These are phyloP conservation scores for Aleiodes alternator DNA, from an alignment of 2,888 invertebrate genomes.

Conservation along the genomic window DNA sequence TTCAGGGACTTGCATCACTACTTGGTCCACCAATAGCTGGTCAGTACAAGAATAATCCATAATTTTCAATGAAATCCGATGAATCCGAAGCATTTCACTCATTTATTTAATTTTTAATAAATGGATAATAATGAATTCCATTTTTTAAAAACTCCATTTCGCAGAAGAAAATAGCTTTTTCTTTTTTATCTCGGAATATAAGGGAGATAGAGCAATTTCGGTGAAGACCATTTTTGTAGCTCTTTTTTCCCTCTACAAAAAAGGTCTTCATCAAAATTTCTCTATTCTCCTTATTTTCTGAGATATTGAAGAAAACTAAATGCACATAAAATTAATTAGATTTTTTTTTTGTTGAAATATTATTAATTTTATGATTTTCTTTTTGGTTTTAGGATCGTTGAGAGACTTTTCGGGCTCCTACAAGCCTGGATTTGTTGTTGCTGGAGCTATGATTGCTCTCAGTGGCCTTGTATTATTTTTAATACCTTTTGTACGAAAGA, in stretches of 20 bases:
- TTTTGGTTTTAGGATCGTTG: slow-evolving; percentile 83
- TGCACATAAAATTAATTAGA: no score
- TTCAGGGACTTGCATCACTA: slow-evolving; percentile 95
- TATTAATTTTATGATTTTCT: neutral
- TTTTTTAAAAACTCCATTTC: no score
- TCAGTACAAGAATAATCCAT: slow-evolving; percentile 72
- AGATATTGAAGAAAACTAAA: no score
- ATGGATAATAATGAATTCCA: no score
- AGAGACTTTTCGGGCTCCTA: slow-evolving; percentile 88
- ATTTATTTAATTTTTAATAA: no score
- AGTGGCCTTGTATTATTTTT: slow-evolving; percentile 93
- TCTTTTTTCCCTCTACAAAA: no score
- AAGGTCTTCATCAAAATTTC: no score
- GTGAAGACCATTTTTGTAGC: no score
- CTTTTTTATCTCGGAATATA: no score
- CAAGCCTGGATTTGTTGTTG: slow-evolving; percentile 91
- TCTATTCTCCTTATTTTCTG: no score
- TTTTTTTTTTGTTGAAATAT: slow-evolving; percentile 17
- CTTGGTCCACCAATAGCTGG: slow-evolving; percentile 96
- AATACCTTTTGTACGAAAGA: slow-evolving; percentile 84
- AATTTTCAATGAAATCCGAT: neutral
- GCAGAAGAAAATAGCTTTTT: no score
- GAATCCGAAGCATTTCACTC: neutral
- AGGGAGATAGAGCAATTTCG: no score
- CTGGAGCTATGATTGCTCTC: slow-evolving; percentile 89